Evolutionary conservation across 2,113 vertebrate species (phyloP).

Genomic region (Emydura subglobosa): DNA sequence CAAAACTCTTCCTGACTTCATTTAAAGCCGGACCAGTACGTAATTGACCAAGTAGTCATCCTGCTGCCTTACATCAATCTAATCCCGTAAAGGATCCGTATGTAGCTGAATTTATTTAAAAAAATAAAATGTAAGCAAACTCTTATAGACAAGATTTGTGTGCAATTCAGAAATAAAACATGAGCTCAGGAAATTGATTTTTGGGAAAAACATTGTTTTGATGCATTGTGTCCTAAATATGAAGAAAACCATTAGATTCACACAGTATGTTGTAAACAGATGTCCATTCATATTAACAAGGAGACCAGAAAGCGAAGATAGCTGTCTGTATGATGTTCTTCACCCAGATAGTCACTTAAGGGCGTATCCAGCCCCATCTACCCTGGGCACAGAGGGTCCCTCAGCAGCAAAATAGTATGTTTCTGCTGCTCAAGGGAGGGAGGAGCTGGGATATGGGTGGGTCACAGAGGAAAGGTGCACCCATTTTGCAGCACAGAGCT

Average conservation of each 20-base stretch:
- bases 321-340: background rate
- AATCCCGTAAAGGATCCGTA: background rate
- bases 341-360: background rate
- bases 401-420: background rate
- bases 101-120: background rate
- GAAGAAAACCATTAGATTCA: constrained; percentile 58
- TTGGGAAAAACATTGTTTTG: constrained; percentile 36
- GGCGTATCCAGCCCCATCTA: background rate
- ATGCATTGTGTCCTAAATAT: constrained; percentile 57
- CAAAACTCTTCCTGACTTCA: background rate
- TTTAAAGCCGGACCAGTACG: background rate
- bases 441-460: background rate
- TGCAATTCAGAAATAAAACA: background rate
- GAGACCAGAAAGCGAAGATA: constrained; percentile 13
- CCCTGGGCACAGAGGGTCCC: rapidly evolving
- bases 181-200: constrained; percentile 7
- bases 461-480: background rate
- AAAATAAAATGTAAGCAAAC: background rate
- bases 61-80: background rate
- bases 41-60: background rate
- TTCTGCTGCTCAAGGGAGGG: background rate
- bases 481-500: background rate
- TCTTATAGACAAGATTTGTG: rapidly evolving
- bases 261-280: constrained; percentile 56
- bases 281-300: background rate